These are phyloP conservation scores for Megaceryle torquata DNA, from an alignment of 2,113 vertebrate species.

Conservation along the genomic window DNA sequence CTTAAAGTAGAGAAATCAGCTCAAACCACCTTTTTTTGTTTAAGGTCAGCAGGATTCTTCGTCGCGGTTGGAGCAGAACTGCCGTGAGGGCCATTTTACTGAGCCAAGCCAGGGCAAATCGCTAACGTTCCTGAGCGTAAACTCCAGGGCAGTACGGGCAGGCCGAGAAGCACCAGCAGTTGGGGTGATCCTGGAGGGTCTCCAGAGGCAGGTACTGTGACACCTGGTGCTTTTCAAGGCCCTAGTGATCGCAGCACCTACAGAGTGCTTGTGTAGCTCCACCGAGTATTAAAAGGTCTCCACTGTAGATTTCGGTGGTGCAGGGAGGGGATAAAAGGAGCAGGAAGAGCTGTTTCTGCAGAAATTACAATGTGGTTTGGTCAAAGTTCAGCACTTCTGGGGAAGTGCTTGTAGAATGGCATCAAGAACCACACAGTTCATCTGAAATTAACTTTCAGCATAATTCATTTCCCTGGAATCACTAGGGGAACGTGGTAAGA, in stretches of 20 bases:
- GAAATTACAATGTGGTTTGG: background rate
- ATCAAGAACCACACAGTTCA: background rate
- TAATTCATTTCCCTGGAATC: background rate
- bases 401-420: background rate
- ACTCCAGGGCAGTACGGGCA: accelerated
- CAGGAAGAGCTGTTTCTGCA: background rate
- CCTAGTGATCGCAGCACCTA: accelerated
- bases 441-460: background rate
- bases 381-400: no score
- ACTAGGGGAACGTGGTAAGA: accelerated
- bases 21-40: background rate
- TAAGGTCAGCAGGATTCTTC: background rate
- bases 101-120: background rate
- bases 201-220: background rate
- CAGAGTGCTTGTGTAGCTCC: background rate
- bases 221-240: background rate
- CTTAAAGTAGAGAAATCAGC: background rate
- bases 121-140: background rate
- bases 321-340: background rate
- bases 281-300: background rate
- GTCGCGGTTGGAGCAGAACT: background rate
- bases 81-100: accelerated
- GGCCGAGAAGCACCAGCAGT: background rate
- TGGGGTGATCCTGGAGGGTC: background rate
- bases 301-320: background rate